These are phyloP conservation scores for Bambusicola thoracicus DNA, from an alignment of 2,113 vertebrate species.

Conservation along the genomic window DNA sequence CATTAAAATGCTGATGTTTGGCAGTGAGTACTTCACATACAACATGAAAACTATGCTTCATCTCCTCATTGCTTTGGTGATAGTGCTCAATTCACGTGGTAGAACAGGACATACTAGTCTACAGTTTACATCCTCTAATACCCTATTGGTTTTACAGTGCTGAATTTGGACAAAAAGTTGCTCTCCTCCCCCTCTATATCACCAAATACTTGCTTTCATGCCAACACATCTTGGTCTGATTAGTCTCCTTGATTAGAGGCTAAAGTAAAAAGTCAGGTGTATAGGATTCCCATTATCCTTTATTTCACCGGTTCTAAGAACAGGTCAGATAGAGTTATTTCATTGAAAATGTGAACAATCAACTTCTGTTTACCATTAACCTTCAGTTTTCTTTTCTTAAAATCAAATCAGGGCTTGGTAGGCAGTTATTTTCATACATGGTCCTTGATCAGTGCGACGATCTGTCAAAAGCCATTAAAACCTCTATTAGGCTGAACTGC, in stretches of 20 bases:
- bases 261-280: constrained; percentile 66
- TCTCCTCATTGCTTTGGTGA: not conserved
- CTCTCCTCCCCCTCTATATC: constrained; percentile 6
- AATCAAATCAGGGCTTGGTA: constrained; percentile 79
- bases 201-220: constrained; percentile 31
- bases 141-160: not conserved
- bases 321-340: constrained; percentile 73
- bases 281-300: constrained; percentile 75
- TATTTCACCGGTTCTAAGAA: constrained; percentile 45
- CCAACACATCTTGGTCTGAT: constrained; percentile 76
- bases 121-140: not conserved
- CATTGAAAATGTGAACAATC: constrained; percentile 74
- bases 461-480: constrained; percentile 80
- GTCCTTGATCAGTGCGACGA: constrained; percentile 79
- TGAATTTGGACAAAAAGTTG: constrained; percentile 22
- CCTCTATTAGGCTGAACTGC: constrained; percentile 71
- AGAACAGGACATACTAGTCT: not conserved
- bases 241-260: constrained; percentile 76
- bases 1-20: not conserved
- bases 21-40: not conserved
- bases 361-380: constrained; percentile 79
- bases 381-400: constrained; percentile 77
- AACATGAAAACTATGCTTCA: not conserved
- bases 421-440: constrained; percentile 72
- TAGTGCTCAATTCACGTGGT: not conserved